These are phyloP conservation scores for Ceratitis capitata DNA, from an alignment of 1,140 invertebrate genomes.

Conservation along the genomic window DNA sequence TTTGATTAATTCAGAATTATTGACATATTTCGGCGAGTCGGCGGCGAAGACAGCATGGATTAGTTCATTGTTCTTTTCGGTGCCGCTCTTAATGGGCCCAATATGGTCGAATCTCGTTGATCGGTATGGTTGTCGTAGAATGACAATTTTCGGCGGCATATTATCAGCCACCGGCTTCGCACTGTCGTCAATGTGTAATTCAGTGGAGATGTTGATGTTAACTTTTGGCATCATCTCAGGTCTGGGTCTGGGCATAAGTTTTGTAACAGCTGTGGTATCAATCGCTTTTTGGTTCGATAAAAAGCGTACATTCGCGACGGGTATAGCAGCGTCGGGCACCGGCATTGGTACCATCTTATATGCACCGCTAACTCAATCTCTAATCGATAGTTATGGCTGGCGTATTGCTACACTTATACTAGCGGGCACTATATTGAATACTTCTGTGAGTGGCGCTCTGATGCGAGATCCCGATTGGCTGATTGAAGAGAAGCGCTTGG, in stretches of 20 bases:
- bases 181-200: conserved; percentile 76
- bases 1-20: conserved; percentile 85
- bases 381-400: conserved; percentile 84
- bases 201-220: conserved; percentile 81
- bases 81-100: conserved; percentile 83
- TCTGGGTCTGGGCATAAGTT: conserved; percentile 84
- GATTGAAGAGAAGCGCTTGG: conserved; percentile 69
- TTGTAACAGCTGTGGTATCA: conserved; percentile 89
- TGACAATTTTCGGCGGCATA: conserved; percentile 82
- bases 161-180: conserved; percentile 83
- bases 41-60: conserved; percentile 89
- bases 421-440: conserved; percentile 84
- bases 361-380: conserved; percentile 85
- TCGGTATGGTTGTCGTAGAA: conserved; percentile 84
- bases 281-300: conserved; percentile 98
- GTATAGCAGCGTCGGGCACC: conserved; percentile 87
- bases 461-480: conserved; percentile 88
- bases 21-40: conserved; percentile 82
- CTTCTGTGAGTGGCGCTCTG: conserved; percentile 87
- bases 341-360: conserved; percentile 78
- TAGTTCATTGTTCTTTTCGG: conserved; percentile 86
- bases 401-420: conserved; percentile 83
- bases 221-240: conserved; percentile 89
- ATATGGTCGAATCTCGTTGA: conserved; percentile 82
- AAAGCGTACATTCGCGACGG: conserved; percentile 89